These are phyloP conservation scores for Drosophila mimica DNA, from an alignment of 2,888 invertebrate genomes.

Conservation along the genomic window DNA sequence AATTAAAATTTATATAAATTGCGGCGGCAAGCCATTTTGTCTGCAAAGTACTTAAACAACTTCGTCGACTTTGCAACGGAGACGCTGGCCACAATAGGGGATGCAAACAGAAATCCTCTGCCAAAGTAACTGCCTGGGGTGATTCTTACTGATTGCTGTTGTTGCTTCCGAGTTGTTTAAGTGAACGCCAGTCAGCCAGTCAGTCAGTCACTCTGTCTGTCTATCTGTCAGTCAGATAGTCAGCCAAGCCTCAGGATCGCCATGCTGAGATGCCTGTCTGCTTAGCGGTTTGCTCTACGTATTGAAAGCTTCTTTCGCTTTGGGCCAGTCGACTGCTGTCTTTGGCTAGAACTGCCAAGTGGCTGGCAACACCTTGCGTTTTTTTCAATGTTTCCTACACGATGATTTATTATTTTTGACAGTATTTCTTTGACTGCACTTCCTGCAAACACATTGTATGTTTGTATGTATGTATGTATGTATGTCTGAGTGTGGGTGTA, in stretches of 20 bases:
- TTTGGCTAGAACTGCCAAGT: slow-evolving; percentile 25
- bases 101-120: slow-evolving; percentile 19
- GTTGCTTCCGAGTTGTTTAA: slow-evolving; percentile 35
- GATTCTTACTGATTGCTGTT: slow-evolving; percentile 23
- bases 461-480: background rate
- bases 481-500: slow-evolving; percentile 1
- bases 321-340: slow-evolving; percentile 33
- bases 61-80: slow-evolving; percentile 35
- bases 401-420: slow-evolving; percentile 74
- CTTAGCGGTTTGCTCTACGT: slow-evolving; percentile 67
- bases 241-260: slow-evolving; percentile 48
- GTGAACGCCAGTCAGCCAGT: slow-evolving; percentile 15
- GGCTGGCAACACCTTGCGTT: slow-evolving; percentile 37
- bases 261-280: slow-evolving; percentile 35
- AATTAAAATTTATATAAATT: slow-evolving; percentile 82
- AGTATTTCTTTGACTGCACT: slow-evolving; percentile 41
- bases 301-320: slow-evolving; percentile 62
- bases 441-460: slow-evolving; percentile 21
- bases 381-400: slow-evolving; percentile 50
- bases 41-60: slow-evolving; percentile 64
- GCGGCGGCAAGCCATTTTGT: slow-evolving; percentile 67
- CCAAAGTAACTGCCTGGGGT: slow-evolving; percentile 16
- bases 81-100: slow-evolving; percentile 34
- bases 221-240: slow-evolving; percentile 35
- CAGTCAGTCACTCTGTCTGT: slow-evolving; percentile 15